Evolutionary conservation across 2,888 invertebrate genomes (phyloP).

Genomic region (Nyleta sp.): DNA sequence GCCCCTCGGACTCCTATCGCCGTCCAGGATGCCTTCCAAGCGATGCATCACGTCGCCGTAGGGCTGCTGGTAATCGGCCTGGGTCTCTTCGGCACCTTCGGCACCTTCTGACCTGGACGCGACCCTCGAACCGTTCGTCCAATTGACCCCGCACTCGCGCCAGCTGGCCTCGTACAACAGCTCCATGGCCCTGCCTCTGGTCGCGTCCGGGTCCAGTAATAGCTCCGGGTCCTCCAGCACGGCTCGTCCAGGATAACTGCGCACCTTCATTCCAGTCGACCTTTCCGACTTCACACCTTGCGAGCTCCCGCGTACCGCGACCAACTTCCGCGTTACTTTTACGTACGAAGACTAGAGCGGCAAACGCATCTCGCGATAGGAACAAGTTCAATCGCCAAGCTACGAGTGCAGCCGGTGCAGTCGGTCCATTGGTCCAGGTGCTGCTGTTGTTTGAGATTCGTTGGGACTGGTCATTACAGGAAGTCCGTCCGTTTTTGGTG

Average conservation of each 20-base stretch:
- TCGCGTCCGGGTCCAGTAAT: slow-evolving; percentile 88
- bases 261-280: slow-evolving; percentile 92
- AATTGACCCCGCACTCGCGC: slow-evolving; percentile 85
- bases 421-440: too few relatives aligned
- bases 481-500: slow-evolving; percentile 26
- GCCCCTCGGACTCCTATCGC: slow-evolving; percentile 48
- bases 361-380: too few relatives aligned
- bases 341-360: too few relatives aligned
- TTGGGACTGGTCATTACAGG: slow-evolving; percentile 20
- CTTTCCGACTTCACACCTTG: too few relatives aligned
- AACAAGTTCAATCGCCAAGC: too few relatives aligned
- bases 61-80: too few relatives aligned
- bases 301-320: too few relatives aligned
- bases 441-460: background rate
- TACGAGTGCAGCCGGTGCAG: too few relatives aligned
- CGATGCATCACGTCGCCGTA: too few relatives aligned
- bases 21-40: slow-evolving; percentile 73
- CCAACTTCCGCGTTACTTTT: too few relatives aligned
- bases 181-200: slow-evolving; percentile 88
- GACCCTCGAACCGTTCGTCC: slow-evolving; percentile 70
- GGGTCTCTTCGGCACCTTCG: slow-evolving; percentile 10
- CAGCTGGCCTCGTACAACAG: slow-evolving; percentile 93
- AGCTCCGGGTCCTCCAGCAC: slow-evolving; percentile 86
- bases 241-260: slow-evolving; percentile 92
- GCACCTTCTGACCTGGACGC: slow-evolving; percentile 43